Percentiles rank a stretch among this genome's conserved stretches.
Conservation (phyloP, 2,113 vertebrate species). For the Limanda limanda region DNA sequence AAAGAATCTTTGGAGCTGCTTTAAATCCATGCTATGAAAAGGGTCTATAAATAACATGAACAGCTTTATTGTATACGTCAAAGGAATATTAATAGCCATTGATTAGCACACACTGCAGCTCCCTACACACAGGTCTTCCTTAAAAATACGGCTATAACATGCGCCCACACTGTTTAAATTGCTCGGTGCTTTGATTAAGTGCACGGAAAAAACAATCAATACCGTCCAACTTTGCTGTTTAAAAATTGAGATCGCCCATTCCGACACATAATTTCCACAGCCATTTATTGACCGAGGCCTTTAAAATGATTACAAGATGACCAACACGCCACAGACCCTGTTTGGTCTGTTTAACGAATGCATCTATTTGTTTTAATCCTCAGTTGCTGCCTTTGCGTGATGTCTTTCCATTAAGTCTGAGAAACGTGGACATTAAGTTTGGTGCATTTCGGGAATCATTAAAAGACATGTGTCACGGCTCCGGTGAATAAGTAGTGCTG, state of each 20-base stretch:
- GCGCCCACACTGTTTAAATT: conserved; percentile 27
- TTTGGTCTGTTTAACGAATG: conserved; percentile 50
- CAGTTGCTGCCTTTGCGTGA: conserved; percentile 20
- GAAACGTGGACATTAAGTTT: conserved; percentile 33
- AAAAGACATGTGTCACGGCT: conserved; percentile 23
- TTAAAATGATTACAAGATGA: conserved; percentile 48
- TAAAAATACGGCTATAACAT: conserved; percentile 22
- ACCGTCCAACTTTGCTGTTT: conserved; percentile 49
- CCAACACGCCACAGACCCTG: conserved; percentile 34
- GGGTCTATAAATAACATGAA: conserved; percentile 8
- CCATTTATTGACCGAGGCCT: conserved; percentile 49
- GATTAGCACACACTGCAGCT: conserved; percentile 29
- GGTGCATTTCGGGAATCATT: conserved; percentile 41
- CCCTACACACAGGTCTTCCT: conserved; percentile 15
- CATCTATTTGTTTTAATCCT: conserved; percentile 57
- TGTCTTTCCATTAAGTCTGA: conserved; percentile 57
- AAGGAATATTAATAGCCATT: conserved; percentile 31
- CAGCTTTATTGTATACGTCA: background rate
- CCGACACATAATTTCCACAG: conserved; percentile 60
- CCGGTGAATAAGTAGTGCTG: conserved; percentile 39
- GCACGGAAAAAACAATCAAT: conserved; percentile 49
- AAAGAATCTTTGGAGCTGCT: background rate
- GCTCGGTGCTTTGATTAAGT: conserved; percentile 58
- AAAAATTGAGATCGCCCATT: conserved; percentile 53
- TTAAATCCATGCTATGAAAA: conserved; percentile 4